Percentiles rank a stretch among this genome's conserved stretches.
Evolutionary conservation across 2,797 vertebrate genomes (phyloP).

Genomic region (Kryptopterus vitreolus): DNA sequence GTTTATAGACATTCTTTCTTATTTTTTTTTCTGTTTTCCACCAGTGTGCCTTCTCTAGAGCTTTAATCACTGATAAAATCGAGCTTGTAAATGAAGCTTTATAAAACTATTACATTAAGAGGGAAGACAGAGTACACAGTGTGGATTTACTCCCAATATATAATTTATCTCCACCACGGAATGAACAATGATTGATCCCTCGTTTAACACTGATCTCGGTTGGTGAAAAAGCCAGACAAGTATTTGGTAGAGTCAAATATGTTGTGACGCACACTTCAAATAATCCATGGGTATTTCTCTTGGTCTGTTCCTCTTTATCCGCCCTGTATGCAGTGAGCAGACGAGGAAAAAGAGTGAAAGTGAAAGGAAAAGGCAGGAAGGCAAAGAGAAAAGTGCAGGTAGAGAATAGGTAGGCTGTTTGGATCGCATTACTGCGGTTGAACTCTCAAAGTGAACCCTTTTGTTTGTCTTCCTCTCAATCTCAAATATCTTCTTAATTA

Average conservation of each 20-base stretch:
- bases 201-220: slow-evolving; percentile 56
- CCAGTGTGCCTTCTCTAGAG: not conserved
- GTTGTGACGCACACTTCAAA: not conserved
- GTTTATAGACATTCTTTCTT: not conserved
- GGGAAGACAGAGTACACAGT: slow-evolving; percentile 44
- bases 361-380: not conserved
- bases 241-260: slow-evolving; percentile 9
- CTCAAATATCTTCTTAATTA: slow-evolving; percentile 48
- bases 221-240: slow-evolving; percentile 50
- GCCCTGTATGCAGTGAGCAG: not conserved
- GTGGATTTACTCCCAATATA: slow-evolving; percentile 65
- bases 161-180: slow-evolving; percentile 61
- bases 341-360: not conserved
- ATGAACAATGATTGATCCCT: slow-evolving; percentile 61
- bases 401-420: not conserved
- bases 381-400: not conserved
- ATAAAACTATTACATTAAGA: slow-evolving; percentile 59
- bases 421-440: slow-evolving; percentile 35
- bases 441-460: slow-evolving; percentile 14
- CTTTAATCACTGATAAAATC: no score
- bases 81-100: slow-evolving; percentile 42
- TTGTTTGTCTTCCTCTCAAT: slow-evolving; percentile 39
- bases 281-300: not conserved
- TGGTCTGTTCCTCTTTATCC: not conserved
- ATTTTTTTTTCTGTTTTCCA: not conserved